Percentiles rank a stretch among this genome's conserved stretches.
Evolutionary conservation across 2,888 invertebrate species (phyloP).

Genomic region (Caenorhabditis sp.): DNA sequence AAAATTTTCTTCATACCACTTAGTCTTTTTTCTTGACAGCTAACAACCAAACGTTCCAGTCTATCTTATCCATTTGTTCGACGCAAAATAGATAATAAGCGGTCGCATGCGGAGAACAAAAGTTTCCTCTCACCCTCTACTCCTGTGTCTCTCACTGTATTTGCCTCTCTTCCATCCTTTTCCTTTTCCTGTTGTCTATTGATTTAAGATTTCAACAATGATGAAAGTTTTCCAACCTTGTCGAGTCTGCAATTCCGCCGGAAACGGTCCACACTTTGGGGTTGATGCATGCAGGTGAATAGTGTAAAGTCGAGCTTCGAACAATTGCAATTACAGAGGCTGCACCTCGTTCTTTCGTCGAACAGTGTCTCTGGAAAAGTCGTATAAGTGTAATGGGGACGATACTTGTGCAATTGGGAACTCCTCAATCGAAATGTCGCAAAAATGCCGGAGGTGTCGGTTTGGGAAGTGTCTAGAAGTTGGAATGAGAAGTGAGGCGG

Average conservation of each 20-base stretch:
- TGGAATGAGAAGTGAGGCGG: constrained; percentile 77
- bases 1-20: no score
- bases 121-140: constrained; percentile 6
- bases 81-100: no score
- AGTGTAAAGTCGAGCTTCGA: background rate
- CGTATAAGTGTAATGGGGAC: constrained; percentile 73
- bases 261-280: constrained; percentile 60
- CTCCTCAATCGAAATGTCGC: constrained; percentile 68
- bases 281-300: constrained; percentile 55
- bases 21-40: no score
- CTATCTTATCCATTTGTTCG: no score
- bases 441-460: constrained; percentile 79
- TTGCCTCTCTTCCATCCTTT: background rate
- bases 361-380: constrained; percentile 76
- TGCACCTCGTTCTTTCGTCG: constrained; percentile 81
- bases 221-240: constrained; percentile 25
- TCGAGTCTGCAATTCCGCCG: constrained; percentile 39
- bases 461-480: constrained; percentile 74
- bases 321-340: constrained; percentile 58
- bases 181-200: no score
- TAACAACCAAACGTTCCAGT: no score
- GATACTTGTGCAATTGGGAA: constrained; percentile 72
- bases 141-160: constrained; percentile 3
- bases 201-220: constrained; percentile 3
- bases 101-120: no score